Conservation (phyloP, 2,797 vertebrate genomes). For the Simalia tracyae region DNA sequence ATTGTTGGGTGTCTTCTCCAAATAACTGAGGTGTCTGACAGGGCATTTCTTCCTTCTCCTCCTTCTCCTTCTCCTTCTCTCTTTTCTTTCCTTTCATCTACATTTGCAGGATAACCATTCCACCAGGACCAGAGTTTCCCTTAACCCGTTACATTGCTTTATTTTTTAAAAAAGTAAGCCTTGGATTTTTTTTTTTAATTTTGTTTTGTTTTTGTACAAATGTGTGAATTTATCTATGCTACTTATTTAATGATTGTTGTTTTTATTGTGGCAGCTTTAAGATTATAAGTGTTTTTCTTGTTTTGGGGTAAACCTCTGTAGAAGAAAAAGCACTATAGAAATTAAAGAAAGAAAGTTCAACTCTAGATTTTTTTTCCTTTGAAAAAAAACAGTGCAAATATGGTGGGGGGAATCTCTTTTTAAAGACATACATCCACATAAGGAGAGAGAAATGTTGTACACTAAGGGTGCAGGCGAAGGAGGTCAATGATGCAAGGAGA, state of each 20-base stretch:
- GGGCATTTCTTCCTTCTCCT: neutral
- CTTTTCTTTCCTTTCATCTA: neutral
- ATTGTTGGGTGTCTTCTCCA: neutral
- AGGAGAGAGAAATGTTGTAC: neutral
- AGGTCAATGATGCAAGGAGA: neutral
- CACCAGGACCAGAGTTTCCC: no score
- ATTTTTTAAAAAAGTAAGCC: neutral
- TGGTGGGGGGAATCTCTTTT: neutral
- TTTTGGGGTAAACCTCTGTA: neutral
- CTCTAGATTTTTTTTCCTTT: neutral
- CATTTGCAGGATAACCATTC: no score
- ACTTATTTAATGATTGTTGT: no score
- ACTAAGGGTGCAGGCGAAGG: neutral
- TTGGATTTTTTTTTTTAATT: no score
- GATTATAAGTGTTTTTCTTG: neutral
- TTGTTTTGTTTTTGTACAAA: no score
- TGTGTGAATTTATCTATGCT: no score
- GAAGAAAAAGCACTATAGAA: neutral
- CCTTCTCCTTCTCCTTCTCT: neutral
- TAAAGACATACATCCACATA: neutral
- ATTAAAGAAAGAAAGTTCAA: neutral
- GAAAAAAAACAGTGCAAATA: neutral
- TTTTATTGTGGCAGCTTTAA: neutral
- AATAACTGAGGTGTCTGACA: neutral
- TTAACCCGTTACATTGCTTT: neutral